Percentiles rank a stretch among this genome's conserved stretches.
Evolutionary conservation across 2,113 vertebrate genomes (phyloP).

Genomic region (Callaeas wilsoni): DNA sequence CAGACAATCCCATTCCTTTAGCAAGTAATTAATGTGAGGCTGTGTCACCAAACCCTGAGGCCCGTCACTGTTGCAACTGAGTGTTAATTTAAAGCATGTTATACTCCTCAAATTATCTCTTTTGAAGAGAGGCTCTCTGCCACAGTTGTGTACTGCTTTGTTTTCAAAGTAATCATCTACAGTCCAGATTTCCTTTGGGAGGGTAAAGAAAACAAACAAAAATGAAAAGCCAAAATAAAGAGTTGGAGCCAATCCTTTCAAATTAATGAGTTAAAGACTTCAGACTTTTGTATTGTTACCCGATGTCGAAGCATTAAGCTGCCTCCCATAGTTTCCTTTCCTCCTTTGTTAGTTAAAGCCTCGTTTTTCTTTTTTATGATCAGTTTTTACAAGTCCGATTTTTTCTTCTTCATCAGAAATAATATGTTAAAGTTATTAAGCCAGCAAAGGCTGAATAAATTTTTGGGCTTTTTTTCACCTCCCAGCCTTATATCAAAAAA

Average conservation of each 20-base stretch:
- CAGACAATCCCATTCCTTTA: not conserved
- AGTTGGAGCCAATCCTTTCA: not conserved
- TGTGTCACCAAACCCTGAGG: constrained; percentile 23
- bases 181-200: constrained; percentile 47
- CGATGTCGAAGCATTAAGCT: not conserved
- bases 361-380: not conserved
- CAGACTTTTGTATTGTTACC: constrained; percentile 19
- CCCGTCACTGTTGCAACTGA: not conserved
- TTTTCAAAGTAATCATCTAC: constrained; percentile 48
- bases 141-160: constrained; percentile 32
- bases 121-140: constrained; percentile 29
- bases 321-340: not conserved
- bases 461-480: not conserved
- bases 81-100: constrained; percentile 48
- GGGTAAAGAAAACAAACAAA: constrained; percentile 49
- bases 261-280: constrained; percentile 51
- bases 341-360: not conserved
- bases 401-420: constrained; percentile 41
- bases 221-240: constrained; percentile 49
- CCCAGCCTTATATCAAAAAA: not conserved
- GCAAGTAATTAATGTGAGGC: constrained; percentile 9
- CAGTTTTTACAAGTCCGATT: constrained; percentile 8
- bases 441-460: not conserved
- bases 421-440: constrained; percentile 54
- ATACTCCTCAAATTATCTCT: constrained; percentile 23